Percentiles rank a stretch among this genome's conserved stretches.
Conservation (phyloP, 2,113 vertebrate species). For the Dicentrarchus labrax region DNA sequence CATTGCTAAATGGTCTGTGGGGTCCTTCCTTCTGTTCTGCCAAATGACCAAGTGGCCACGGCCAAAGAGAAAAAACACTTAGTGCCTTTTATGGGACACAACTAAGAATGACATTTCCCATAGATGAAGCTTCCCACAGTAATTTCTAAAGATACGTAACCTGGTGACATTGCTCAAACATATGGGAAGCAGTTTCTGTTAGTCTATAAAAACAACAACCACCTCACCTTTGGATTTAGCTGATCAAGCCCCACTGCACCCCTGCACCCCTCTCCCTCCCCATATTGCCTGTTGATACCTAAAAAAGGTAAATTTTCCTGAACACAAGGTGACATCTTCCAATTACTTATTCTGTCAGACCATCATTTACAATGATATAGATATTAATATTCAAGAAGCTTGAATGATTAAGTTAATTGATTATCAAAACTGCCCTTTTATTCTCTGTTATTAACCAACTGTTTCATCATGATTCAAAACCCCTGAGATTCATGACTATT, state of each 20-base stretch:
- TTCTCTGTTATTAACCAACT: background rate
- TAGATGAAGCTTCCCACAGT: background rate
- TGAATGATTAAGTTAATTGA: background rate
- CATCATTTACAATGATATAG: background rate
- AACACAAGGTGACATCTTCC: background rate
- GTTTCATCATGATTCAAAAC: background rate
- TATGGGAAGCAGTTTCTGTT: background rate
- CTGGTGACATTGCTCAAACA: background rate
- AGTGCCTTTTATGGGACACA: background rate
- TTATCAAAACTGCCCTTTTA: background rate
- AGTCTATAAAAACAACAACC: background rate
- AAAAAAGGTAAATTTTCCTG: background rate
- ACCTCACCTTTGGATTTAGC: background rate
- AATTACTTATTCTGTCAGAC: background rate
- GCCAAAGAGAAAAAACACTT: background rate
- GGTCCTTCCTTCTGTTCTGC: background rate
- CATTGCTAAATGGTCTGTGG: background rate
- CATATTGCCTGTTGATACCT: background rate
- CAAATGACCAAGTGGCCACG: conserved; percentile 1
- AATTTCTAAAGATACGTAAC: no score
- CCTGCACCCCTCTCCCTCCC: background rate
- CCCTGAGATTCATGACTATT: background rate
- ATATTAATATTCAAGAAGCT: background rate
- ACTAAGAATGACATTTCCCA: background rate
- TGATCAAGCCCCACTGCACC: no score